Base-by-base conservation (phyloP, 1,140 invertebrate genomes). In the Apis mellifera region DNA sequence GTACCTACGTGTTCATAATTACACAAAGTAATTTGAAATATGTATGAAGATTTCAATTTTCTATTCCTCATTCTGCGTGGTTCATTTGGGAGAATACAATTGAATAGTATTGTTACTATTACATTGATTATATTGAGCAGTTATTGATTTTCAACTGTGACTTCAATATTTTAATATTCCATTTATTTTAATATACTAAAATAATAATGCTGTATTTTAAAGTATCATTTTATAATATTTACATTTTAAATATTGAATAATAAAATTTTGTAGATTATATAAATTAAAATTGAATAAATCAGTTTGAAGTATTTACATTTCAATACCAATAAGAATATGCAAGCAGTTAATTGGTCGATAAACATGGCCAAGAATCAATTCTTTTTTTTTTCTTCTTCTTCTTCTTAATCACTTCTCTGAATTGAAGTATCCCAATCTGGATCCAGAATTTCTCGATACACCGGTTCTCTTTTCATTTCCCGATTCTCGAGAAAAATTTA, bases 401-500 rank as follows among this genome's bases (percentile, higher is more conserved):
- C 13, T 42, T 9, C 1, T 21, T 13, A 7, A 8, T 54, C 13
- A 19, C n/a, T 7, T 19, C 19, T 19, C 26, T 42, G 11, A 76
- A 54, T 54, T 54, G 50, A 26, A 52, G 9, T 54, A 32, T 19
- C 50, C 62, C 21, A 55, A 54, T 75, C 75, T 68, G 21, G 76
- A 50, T 78, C 68, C 19, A 62, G 77, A 50, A 60, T 71, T 78
- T 78, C 77, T 72, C 54, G 77, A 78, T 32, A 71, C 77, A 78
- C 77, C 77, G 77, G 77, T 78, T 76, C 48, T 21, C n/a, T 4
- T 42, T 7, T 17, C 54, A 19, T 76, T 73, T 73, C 59, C 57
- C 23, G 50, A 52, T 72, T 21, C 15, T 19, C 17, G 77, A 15
- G 76, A 57, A 78, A 78, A 70, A 78, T 78, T 13, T 62, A 64